Evolutionary conservation across 2,113 vertebrate genomes (phyloP).

Genomic region (Thunnus thynnus): DNA sequence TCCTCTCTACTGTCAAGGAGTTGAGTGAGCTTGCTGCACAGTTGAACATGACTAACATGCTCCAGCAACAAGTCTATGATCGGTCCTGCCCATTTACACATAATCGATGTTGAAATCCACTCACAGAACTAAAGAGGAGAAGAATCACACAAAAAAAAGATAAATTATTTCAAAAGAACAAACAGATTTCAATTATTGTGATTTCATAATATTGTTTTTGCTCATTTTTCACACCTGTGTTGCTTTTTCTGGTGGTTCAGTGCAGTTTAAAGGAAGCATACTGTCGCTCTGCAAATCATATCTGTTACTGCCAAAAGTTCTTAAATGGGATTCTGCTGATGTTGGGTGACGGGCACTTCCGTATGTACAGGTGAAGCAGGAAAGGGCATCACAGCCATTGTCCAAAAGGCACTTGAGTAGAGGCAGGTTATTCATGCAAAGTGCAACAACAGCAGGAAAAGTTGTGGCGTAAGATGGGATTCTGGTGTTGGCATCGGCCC

Average conservation of each 20-base stretch:
- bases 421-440: slow-evolving; percentile 88
- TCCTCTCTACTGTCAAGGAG: slow-evolving; percentile 91
- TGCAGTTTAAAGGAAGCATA: slow-evolving; percentile 62
- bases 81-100: slow-evolving; percentile 90
- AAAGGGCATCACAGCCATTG: slow-evolving; percentile 87
- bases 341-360: slow-evolving; percentile 87
- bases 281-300: slow-evolving; percentile 33
- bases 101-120: slow-evolving; percentile 89
- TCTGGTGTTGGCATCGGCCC: slow-evolving; percentile 88
- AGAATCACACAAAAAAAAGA: slow-evolving; percentile 24
- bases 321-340: slow-evolving; percentile 44
- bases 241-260: slow-evolving; percentile 41
- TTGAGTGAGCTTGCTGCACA: slow-evolving; percentile 90
- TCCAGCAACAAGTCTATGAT: slow-evolving; percentile 94
- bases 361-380: slow-evolving; percentile 91
- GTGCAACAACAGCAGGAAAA: slow-evolving; percentile 92
- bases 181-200: not conserved
- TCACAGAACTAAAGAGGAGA: slow-evolving; percentile 91
- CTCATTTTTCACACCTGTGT: slow-evolving; percentile 70
- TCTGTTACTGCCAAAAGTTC: slow-evolving; percentile 33
- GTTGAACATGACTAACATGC: slow-evolving; percentile 91
- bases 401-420: slow-evolving; percentile 93
- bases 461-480: slow-evolving; percentile 87
- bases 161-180: not conserved
- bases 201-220: not conserved